Base-by-base conservation (phyloP, 2,113 vertebrate species). In the Myotis brandtii region DNA sequence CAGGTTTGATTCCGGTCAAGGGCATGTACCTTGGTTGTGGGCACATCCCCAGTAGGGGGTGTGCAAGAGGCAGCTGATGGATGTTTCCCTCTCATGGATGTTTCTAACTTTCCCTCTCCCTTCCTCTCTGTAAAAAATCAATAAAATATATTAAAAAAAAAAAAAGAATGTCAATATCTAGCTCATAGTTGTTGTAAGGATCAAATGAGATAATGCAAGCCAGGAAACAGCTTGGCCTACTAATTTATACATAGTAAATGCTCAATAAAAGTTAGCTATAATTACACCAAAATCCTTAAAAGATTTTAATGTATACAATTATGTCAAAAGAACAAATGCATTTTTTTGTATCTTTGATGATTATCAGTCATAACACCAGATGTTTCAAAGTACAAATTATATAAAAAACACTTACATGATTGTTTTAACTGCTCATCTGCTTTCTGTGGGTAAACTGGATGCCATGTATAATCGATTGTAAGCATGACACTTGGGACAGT, bases 381-480 rank as follows among this genome's bases (percentile, higher is more conserved):
- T 73, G 20, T 86, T 81, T 89, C 21, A 77, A 96, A 91, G n/a
- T n/a, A 66, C 11, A 82, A 73, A 79, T 90, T 50, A 94, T 12
- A 69, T 16, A 83, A 75, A 91, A 86, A 86, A 88, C 52, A 98
- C 99, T 99, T 98, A 99, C 99, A 93, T 23, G 99, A 99, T 79
- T 99, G 99, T 91, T 99, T 99, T 30, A 99, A 98, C 95, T 99
- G 99, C 95, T 99, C 99, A 91, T 99, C 99, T 77, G 99, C 99
- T 98, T 99, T 99, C 97, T 99, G 99, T 62, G 99, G 99, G 98
- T 99, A 99, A 98, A 99, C 99, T 40, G 99, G 99, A 97, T 99
- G 99, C 99, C 99, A 99, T 0, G 99, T 99, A 97, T 99, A 99
- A 98, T 99, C 99, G 67, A 99, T 99, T 69, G 99, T 99, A 95